phyloP scores from a whole-genome alignment of 2,888 invertebrate species.

The Desoria tigrina region DNA sequence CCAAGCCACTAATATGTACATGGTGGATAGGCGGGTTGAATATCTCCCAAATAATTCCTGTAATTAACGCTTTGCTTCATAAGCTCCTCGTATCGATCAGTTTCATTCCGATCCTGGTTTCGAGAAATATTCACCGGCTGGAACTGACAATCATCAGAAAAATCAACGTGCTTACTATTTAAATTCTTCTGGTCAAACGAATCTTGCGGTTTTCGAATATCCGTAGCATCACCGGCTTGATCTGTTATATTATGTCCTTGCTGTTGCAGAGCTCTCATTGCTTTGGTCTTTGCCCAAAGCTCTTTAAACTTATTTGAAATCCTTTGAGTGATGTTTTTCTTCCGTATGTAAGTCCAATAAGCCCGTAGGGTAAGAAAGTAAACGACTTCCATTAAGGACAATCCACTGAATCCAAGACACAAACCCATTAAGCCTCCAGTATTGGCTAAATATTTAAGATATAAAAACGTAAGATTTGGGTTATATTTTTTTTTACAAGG shows the following conservation, averaged over 20 bases:
- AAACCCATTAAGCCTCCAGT: constrained; percentile 8
- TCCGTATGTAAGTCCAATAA: constrained; percentile 23
- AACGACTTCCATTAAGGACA: constrained; percentile 36
- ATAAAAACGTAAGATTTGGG: background rate
- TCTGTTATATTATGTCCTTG: background rate
- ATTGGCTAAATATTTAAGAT: background rate
- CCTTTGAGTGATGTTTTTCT: background rate
- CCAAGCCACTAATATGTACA: no score
- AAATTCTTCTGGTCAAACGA: no score
- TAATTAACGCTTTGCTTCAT: no score
- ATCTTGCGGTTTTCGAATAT: no score
- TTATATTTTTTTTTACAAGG: background rate
- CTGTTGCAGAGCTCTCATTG: background rate
- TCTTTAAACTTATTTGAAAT: constrained; percentile 5
- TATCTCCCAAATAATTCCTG: no score
- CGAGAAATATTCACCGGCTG: no score
- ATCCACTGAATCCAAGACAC: constrained; percentile 31
- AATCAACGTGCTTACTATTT: no score
- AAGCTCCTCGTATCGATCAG: no score
- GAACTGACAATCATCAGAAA: no score
- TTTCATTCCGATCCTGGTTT: no score
- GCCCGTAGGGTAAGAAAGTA: constrained; percentile 36
- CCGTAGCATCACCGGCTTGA: background rate
- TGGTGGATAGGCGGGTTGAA: no score
- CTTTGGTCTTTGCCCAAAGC: background rate